A percentile compares a stretch with the other conserved stretches of the same genome.
Evolutionary conservation across 2,113 vertebrate genomes (phyloP).

Genomic region (Pelusios castaneus): DNA sequence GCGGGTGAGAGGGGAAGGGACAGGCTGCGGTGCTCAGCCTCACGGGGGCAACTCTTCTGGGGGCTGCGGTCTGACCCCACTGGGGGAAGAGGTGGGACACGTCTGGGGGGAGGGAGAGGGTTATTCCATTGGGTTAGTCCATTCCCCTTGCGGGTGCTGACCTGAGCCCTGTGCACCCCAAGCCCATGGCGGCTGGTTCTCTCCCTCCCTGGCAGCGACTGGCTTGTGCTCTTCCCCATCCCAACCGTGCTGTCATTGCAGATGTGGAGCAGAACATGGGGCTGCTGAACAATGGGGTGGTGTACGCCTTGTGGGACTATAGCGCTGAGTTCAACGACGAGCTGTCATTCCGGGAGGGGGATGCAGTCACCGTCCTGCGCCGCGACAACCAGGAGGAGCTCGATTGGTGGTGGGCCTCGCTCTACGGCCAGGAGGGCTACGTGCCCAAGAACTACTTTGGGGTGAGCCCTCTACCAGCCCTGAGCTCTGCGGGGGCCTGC

Average conservation of each 20-base stretch:
- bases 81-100: rapidly evolving
- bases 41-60: not conserved
- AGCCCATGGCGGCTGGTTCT: not conserved
- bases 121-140: too few species aligned
- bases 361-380: slow-evolving; percentile 89
- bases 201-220: not conserved
- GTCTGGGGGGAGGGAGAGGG: not conserved
- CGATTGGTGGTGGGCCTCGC: slow-evolving; percentile 90
- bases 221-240: too few species aligned
- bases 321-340: slow-evolving; percentile 86
- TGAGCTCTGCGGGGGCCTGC: not conserved
- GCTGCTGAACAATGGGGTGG: slow-evolving; percentile 83
- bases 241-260: slow-evolving; percentile 28
- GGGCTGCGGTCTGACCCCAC: too few species aligned
- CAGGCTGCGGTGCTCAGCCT: rapidly evolving
- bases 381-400: slow-evolving; percentile 77
- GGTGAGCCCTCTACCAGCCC: slow-evolving; percentile 68
- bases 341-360: slow-evolving; percentile 88
- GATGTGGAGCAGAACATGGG: slow-evolving; percentile 89
- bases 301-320: slow-evolving; percentile 91
- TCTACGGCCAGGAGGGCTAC: slow-evolving; percentile 89
- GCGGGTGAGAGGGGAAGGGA: slow-evolving; percentile 68
- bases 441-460: slow-evolving; percentile 93
- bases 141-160: not conserved
- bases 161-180: not conserved